Conservation (phyloP, 2,888 invertebrate species). For the Ennomos quercinarius region DNA sequence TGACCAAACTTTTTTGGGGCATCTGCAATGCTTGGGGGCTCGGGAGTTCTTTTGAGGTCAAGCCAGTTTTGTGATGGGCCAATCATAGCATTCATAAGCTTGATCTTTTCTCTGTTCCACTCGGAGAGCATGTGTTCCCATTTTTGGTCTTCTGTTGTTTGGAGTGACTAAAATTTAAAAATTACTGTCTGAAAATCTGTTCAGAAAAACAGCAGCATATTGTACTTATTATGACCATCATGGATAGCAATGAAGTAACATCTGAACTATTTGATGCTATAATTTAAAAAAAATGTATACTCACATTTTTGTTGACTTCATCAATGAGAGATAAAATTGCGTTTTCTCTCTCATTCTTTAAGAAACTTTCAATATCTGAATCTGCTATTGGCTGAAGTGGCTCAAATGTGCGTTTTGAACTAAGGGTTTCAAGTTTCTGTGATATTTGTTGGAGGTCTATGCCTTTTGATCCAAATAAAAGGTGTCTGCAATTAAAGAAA, state of each 20-base stretch:
- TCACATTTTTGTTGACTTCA: constrained; percentile 93
- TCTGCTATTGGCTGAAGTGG: constrained; percentile 96
- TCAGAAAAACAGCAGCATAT: too few species aligned
- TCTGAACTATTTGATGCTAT: too few species aligned
- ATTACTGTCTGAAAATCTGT: too few species aligned
- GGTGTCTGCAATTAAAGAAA: constrained; percentile 86
- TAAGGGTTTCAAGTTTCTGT: constrained; percentile 95
- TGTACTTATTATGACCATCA: too few species aligned
- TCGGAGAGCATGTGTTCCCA: constrained; percentile 94
- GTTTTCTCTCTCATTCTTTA: constrained; percentile 97
- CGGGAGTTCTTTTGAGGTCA: constrained; percentile 89
- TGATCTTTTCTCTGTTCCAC: constrained; percentile 96
- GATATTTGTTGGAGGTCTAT: constrained; percentile 97
- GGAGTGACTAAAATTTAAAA: constrained; percentile 81
- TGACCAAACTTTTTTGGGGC: constrained; percentile 84
- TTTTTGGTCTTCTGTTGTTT: constrained; percentile 87
- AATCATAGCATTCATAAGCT: constrained; percentile 94
- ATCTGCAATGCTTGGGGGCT: constrained; percentile 86
- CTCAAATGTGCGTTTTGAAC: constrained; percentile 94
- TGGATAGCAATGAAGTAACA: too few species aligned
- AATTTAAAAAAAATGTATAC: constrained; percentile 45
- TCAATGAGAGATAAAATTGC: constrained; percentile 96
- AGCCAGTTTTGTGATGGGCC: constrained; percentile 94
- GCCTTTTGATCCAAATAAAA: constrained; percentile 95
- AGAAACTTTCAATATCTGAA: constrained; percentile 95